Conservation (phyloP, 2,797 vertebrate genomes). For the Macrochelys suwanniensis region DNA sequence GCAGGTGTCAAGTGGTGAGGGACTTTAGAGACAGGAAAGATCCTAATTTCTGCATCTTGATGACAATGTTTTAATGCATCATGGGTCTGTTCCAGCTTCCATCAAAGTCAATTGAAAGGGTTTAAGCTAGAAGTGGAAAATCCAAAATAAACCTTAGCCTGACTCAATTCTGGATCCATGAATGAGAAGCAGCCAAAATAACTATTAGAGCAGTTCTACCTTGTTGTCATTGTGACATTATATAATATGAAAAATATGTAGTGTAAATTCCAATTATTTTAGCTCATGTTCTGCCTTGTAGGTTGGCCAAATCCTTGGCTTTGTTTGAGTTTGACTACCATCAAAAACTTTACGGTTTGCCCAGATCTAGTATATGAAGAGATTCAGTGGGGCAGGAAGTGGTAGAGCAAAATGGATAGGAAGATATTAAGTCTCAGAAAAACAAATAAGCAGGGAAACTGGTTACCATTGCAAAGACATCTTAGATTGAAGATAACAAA, state of each 20-base stretch:
- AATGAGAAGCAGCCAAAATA: neutral
- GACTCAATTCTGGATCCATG: conserved; percentile 13
- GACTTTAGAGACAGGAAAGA: neutral
- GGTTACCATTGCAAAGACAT: neutral
- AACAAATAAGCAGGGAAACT: neutral
- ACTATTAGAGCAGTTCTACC: neutral
- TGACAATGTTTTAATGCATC: neutral
- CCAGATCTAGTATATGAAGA: neutral
- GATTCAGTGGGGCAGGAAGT: neutral
- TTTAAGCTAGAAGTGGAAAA: neutral
- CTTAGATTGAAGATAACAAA: neutral
- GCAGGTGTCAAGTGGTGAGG: neutral
- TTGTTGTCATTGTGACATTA: rapidly evolving
- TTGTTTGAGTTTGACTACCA: neutral
- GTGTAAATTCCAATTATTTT: rapidly evolving
- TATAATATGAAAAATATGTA: too few species aligned
- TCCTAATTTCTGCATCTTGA: neutral
- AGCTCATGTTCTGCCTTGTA: neutral
- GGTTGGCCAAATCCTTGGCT: neutral
- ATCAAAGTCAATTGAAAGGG: conserved; percentile 8
- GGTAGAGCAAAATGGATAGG: neutral
- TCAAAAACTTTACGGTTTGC: neutral
- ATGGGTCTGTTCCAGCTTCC: neutral
- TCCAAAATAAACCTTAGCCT: neutral
- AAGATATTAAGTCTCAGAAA: neutral